phyloP scores from a whole-genome alignment of 30 jellyfish, hydroid and myxozoan species.

The Euphysa ruthae region DNA sequence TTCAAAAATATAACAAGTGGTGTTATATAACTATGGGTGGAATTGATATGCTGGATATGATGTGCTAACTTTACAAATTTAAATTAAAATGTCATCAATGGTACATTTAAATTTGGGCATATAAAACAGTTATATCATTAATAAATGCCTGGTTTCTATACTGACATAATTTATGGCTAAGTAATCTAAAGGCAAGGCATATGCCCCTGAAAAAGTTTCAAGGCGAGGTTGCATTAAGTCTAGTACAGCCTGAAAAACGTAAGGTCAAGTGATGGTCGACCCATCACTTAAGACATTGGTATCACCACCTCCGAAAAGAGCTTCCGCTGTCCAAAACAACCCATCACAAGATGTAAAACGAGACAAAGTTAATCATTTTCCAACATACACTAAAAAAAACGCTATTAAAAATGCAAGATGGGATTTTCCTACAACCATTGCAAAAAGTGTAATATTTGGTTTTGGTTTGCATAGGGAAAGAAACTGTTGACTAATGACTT shows the following conservation, averaged over 20 bases:
- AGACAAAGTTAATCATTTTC: too few species aligned
- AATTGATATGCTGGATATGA: slow-evolving; percentile 12
- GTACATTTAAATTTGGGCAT: slow-evolving; percentile 10
- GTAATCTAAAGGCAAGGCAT: neutral
- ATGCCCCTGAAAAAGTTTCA: slow-evolving; percentile 4
- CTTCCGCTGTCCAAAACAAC: neutral
- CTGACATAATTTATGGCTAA: neutral
- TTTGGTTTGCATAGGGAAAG: too few species aligned
- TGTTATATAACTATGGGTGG: too few species aligned
- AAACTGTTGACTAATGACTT: too few species aligned
- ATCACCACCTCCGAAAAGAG: neutral
- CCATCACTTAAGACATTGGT: neutral
- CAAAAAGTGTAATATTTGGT: too few species aligned
- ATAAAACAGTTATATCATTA: neutral
- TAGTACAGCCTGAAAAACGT: neutral
- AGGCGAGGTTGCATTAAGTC: neutral
- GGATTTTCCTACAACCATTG: too few species aligned
- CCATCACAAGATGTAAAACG: too few species aligned
- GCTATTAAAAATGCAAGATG: too few species aligned
- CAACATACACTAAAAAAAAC: too few species aligned
- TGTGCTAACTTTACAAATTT: slow-evolving; percentile 5
- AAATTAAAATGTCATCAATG: slow-evolving; percentile 5
- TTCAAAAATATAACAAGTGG: too few species aligned
- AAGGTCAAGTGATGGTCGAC: slow-evolving; percentile 5
- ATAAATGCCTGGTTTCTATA: slow-evolving; percentile 17